phyloP scores from a whole-genome alignment of 2,888 invertebrate genomes.

The Syrista parreyssii region DNA sequence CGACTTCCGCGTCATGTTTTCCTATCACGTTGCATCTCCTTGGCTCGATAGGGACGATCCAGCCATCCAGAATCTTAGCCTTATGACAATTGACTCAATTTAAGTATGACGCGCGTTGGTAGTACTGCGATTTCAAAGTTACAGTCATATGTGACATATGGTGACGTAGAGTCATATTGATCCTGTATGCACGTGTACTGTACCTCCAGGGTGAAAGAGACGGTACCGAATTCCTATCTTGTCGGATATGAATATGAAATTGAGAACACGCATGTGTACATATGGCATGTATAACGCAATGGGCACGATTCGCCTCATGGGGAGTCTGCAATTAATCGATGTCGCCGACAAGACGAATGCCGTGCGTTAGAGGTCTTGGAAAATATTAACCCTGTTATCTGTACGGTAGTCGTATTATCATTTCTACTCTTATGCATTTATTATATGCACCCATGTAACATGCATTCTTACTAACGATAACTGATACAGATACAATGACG shows the following conservation, averaged over 20 bases:
- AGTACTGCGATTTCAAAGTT: background rate
- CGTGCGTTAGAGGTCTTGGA: background rate
- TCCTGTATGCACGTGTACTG: background rate
- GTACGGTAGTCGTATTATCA: background rate
- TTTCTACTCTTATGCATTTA: background rate
- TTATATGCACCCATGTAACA: background rate
- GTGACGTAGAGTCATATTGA: background rate
- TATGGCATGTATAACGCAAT: background rate
- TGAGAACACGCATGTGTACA: background rate
- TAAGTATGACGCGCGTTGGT: background rate
- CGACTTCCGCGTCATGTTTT: slow-evolving; percentile 37
- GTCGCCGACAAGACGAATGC: background rate
- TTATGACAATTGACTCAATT: slow-evolving; percentile 19
- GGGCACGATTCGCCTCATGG: background rate
- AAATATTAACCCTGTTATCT: background rate
- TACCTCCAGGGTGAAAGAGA: background rate
- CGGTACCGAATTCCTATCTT: background rate
- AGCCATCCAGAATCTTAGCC: slow-evolving; percentile 29
- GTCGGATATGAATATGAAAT: background rate
- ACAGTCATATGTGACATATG: background rate
- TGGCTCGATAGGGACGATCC: slow-evolving; percentile 11
- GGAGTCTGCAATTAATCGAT: background rate
- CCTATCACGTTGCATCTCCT: slow-evolving; percentile 32
- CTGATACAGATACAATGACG: background rate
- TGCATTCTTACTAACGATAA: background rate